These are phyloP conservation scores for Cisticola juncidis DNA, from an alignment of 2,113 vertebrate genomes.

Conservation along the genomic window DNA sequence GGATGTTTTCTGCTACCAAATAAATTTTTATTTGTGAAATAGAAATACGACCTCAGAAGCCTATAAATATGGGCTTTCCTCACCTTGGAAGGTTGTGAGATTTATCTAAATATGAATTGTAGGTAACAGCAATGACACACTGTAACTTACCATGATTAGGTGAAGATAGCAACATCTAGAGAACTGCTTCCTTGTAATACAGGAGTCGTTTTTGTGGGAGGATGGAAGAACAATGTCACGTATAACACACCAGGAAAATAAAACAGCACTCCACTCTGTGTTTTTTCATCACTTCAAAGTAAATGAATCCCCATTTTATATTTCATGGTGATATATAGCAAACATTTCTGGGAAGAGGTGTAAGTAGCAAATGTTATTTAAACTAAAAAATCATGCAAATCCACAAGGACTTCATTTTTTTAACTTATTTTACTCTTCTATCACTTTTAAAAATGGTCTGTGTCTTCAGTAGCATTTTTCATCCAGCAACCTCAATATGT, in stretches of 20 bases:
- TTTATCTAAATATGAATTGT: slow-evolving; percentile 26
- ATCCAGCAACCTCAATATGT: slow-evolving; percentile 31
- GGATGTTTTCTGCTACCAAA: slow-evolving; percentile 13
- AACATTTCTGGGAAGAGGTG: neutral
- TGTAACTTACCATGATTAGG: slow-evolving; percentile 31
- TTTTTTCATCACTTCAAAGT: neutral
- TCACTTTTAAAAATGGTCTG: slow-evolving; percentile 35
- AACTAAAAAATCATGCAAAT: neutral
- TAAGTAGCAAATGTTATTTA: slow-evolving; percentile 4
- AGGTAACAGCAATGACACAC: slow-evolving; percentile 2
- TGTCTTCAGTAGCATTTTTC: slow-evolving; percentile 17
- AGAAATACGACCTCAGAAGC: slow-evolving; percentile 33
- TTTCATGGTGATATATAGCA: neutral
- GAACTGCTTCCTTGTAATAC: neutral
- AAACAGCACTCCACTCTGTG: neutral
- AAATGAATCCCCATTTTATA: neutral
- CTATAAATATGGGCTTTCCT: slow-evolving; percentile 19
- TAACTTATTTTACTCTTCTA: neutral
- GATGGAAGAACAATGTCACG: neutral
- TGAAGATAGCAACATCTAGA: neutral
- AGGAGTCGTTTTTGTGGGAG: neutral
- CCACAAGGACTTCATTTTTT: neutral
- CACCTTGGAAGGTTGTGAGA: neutral
- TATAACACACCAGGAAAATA: neutral
- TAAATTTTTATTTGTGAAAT: slow-evolving; percentile 46